Conservation (phyloP, 2,888 invertebrate species). For the Himalopsyche kuldschensis region DNA sequence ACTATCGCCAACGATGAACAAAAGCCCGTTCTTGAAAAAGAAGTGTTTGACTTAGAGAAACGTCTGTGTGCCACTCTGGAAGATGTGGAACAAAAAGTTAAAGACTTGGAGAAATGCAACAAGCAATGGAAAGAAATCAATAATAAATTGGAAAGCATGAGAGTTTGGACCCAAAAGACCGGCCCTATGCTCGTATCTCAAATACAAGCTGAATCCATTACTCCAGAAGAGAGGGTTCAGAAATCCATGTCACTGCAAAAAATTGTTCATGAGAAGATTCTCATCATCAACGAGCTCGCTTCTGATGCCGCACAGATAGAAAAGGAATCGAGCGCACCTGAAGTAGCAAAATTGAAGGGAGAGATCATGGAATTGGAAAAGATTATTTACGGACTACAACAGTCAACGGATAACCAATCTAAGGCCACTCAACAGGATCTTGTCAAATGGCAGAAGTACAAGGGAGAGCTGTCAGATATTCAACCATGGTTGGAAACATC, state of each 20-base stretch:
- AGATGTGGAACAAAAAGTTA: constrained; percentile 77
- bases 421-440: constrained; percentile 77
- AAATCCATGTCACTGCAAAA: constrained; percentile 76
- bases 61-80: constrained; percentile 76
- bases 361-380: constrained; percentile 77
- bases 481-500: constrained; percentile 89
- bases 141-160: constrained; percentile 72
- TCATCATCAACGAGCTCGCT: constrained; percentile 70
- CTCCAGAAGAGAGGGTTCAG: constrained; percentile 80
- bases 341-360: constrained; percentile 72
- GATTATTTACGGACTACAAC: constrained; percentile 74
- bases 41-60: constrained; percentile 75
- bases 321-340: constrained; percentile 67
- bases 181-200: constrained; percentile 76
- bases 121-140: constrained; percentile 81
- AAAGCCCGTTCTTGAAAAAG: constrained; percentile 73
- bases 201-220: constrained; percentile 74
- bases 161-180: constrained; percentile 78
- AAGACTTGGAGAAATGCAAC: constrained; percentile 78
- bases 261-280: constrained; percentile 75
- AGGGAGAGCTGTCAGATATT: constrained; percentile 75
- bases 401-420: constrained; percentile 75
- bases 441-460: constrained; percentile 83
- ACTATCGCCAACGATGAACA: constrained; percentile 70
- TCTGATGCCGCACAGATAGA: constrained; percentile 76